Conservation (phyloP, 2,113 vertebrate species). For the Eclectus roratus region DNA sequence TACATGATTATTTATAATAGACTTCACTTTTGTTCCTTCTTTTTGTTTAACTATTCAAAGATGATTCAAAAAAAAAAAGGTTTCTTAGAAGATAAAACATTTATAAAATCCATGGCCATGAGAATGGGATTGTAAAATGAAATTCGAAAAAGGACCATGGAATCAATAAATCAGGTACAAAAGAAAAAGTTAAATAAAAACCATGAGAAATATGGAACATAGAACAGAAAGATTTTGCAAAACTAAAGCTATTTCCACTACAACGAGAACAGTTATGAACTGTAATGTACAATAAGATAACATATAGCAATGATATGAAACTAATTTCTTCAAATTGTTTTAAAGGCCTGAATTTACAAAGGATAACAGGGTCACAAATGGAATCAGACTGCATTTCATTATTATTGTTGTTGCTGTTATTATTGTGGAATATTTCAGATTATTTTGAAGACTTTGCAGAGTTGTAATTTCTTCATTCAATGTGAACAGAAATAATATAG, state of each 20-base stretch:
- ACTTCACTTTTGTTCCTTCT: not conserved
- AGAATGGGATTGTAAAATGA: not conserved
- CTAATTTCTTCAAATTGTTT: not conserved
- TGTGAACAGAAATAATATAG: not conserved
- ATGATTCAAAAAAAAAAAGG: not conserved
- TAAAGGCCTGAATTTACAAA: not conserved
- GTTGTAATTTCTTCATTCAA: not conserved
- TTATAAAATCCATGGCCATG: not conserved
- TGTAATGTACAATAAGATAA: not conserved
- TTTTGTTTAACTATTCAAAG: not conserved
- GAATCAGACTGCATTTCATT: not conserved
- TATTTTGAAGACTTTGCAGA: not conserved
- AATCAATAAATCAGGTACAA: not conserved
- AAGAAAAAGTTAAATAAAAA: not conserved
- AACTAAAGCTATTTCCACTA: not conserved
- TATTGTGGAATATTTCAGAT: not conserved
- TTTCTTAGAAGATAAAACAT: not conserved
- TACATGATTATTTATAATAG: not conserved
- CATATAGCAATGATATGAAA: not conserved
- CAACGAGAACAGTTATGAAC: not conserved
- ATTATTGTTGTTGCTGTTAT: not conserved
- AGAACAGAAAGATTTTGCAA: not conserved
- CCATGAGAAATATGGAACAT: accelerated
- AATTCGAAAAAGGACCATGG: not conserved
- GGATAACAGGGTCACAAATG: not conserved